Base-by-base conservation (phyloP, 2,797 vertebrate genomes). In the Sebastes taczanowskii region DNA sequence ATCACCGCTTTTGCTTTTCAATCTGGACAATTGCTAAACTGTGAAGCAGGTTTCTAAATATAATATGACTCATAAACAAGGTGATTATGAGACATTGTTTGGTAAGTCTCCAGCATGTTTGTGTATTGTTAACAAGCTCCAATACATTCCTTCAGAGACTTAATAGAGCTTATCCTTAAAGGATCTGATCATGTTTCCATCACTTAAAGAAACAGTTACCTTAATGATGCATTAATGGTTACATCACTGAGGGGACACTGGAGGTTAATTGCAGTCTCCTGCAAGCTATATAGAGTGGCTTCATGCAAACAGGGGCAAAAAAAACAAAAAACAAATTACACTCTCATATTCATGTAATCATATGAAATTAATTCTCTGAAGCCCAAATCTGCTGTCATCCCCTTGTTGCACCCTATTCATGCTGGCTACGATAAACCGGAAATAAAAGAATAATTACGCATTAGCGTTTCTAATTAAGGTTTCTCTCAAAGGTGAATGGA, bases 381-480 rank as follows among this genome's bases (percentile, higher is more conserved):
- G 18, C 59, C 25, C 10, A 83, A 87, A 85, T 83, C 74, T 80
- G 72, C 71, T 83, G 68, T 86, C 80, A 80, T 76, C 69, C 74
- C 68, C 58, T 83, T 85, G 81, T 85, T 78, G 64, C 32, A 25
- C 68, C 78, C 46, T 61, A 38, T 73, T 82, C 75, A 67, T 9
- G 62, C 77, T 20, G 72, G 59, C 69, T 69, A 60, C 1, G 38
- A 78, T 81, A 86, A 87, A 25, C 71, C 9, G 27, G 38, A 87
- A 87, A 90, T 87, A 91, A 91, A 90, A 81, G 77, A 89, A 74
- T 83, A 88, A 91, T 89, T 81, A 81, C 1, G 58, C 76, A 78
- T 89, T 83, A 85, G 30, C 4, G 5, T 78, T 86, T 84, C 75
- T 90, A 87, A 92, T 94, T 91, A 90, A 86, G 72, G 58, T 74